Conservation (phyloP, 1,140 invertebrate genomes). For the Drosophila setifemur region DNA sequence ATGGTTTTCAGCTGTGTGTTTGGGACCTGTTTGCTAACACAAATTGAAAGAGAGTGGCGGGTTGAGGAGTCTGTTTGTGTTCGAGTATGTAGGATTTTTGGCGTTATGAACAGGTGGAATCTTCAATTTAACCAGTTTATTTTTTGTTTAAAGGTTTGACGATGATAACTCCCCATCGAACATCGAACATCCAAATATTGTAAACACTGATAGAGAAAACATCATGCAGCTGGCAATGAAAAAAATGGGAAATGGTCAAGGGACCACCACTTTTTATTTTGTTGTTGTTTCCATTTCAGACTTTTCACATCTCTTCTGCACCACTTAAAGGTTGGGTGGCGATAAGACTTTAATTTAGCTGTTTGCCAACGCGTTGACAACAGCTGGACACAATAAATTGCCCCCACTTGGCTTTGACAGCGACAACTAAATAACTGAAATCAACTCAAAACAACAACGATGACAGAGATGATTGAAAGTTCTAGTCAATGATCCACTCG, state of each 20-base stretch:
- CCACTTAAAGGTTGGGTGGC: background rate
- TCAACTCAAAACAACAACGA: background rate
- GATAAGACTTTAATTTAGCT: conserved; percentile 33
- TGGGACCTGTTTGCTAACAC: conserved; percentile 7
- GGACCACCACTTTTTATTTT: background rate
- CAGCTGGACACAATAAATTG: conserved; percentile 23
- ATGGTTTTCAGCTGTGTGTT: background rate
- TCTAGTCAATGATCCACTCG: conserved; percentile 22
- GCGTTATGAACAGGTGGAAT: too few species aligned
- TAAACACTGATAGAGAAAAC: too few species aligned
- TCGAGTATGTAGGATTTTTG: conserved; percentile 1
- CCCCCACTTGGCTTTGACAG: conserved; percentile 23
- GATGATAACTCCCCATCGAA: too few species aligned
- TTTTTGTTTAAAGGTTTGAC: too few species aligned
- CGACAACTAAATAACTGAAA: background rate
- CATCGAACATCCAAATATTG: too few species aligned
- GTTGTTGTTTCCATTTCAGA: background rate
- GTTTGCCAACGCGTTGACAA: conserved; percentile 33
- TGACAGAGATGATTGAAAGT: background rate
- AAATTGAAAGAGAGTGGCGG: background rate
- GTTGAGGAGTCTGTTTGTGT: background rate
- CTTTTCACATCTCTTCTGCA: background rate
- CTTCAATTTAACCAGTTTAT: too few species aligned
- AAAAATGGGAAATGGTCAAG: background rate
- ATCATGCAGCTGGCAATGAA: too few species aligned